Evolutionary conservation across 53 echinoderm and acorn worm species (phyloP).

Genomic region (Paracentrotus lividus): DNA sequence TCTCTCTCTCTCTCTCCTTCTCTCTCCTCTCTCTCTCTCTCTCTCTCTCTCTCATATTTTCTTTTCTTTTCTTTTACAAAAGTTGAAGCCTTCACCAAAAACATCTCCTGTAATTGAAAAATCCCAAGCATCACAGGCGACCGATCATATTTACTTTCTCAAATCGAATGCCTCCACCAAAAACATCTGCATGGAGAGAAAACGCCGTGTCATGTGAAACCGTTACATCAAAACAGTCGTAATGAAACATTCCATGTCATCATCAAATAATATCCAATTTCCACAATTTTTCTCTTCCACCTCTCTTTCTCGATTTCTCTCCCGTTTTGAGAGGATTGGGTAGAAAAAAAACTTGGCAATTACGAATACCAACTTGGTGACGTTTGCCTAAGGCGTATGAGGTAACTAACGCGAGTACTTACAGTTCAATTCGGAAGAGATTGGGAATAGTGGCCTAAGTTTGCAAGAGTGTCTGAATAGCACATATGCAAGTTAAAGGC

Average conservation of each 20-base stretch:
- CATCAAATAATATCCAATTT: constrained; percentile 34
- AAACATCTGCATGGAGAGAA: constrained; percentile 8
- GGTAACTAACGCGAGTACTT: constrained; percentile 66
- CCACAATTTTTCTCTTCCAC: background rate
- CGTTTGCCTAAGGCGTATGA: constrained; percentile 44
- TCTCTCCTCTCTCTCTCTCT: background rate
- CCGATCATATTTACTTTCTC: constrained; percentile 48
- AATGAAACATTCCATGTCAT: constrained; percentile 24
- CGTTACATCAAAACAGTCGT: constrained; percentile 39
- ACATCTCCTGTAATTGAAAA: background rate
- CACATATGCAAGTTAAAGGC: background rate
- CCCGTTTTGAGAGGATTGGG: background rate
- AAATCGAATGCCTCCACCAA: constrained; percentile 23
- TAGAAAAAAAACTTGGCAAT: constrained; percentile 13
- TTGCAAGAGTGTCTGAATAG: background rate
- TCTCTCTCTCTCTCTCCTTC: too few relatives aligned
- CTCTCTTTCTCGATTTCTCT: background rate
- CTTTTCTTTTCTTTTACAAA: background rate
- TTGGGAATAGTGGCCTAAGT: background rate
- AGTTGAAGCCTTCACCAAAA: constrained; percentile 26
- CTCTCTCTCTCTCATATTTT: background rate
- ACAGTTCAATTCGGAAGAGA: constrained; percentile 48
- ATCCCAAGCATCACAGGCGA: constrained; percentile 38
- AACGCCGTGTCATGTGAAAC: constrained; percentile 13
- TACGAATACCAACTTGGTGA: constrained; percentile 50